phyloP scores from a whole-genome alignment of 2,888 invertebrate species.

The Carterocephalus palaemon region DNA sequence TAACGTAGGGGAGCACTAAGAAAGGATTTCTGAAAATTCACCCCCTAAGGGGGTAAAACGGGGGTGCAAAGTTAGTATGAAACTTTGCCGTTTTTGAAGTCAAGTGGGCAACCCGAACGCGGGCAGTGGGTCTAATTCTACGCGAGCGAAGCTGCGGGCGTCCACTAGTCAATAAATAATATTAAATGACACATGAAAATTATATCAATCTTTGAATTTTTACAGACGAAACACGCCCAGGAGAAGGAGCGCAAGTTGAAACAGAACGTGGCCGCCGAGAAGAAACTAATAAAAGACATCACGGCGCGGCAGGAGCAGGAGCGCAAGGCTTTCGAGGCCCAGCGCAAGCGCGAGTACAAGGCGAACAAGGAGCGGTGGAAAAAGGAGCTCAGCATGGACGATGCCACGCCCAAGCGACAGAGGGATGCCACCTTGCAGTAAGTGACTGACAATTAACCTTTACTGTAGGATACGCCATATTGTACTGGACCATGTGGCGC shows the following conservation, averaged over 20 bases:
- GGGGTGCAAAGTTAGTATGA: not conserved
- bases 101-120: too few relatives aligned
- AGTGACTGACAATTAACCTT: too few relatives aligned
- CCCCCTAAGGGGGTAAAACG: too few relatives aligned
- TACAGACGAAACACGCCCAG: conserved; percentile 84
- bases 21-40: too few relatives aligned
- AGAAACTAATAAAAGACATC: conserved; percentile 95
- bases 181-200: not conserved
- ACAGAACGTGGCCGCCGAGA: conserved; percentile 92
- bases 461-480: too few relatives aligned
- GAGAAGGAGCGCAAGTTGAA: conserved; percentile 90
- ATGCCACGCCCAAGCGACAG: conserved; percentile 94
- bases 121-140: too few relatives aligned
- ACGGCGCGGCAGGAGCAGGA: conserved; percentile 93
- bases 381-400: conserved; percentile 93
- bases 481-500: too few relatives aligned
- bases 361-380: conserved; percentile 98
- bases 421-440: conserved; percentile 92
- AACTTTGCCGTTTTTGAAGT: too few relatives aligned
- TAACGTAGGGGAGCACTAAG: too few relatives aligned
- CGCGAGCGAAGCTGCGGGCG: too few relatives aligned
- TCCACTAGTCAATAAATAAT: too few relatives aligned
- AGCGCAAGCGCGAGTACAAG: conserved; percentile 98
- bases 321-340: conserved; percentile 92
- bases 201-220: conserved; percentile 18